phyloP scores from a whole-genome alignment of 2,888 invertebrate genomes.

The Hydriomena furcata region DNA sequence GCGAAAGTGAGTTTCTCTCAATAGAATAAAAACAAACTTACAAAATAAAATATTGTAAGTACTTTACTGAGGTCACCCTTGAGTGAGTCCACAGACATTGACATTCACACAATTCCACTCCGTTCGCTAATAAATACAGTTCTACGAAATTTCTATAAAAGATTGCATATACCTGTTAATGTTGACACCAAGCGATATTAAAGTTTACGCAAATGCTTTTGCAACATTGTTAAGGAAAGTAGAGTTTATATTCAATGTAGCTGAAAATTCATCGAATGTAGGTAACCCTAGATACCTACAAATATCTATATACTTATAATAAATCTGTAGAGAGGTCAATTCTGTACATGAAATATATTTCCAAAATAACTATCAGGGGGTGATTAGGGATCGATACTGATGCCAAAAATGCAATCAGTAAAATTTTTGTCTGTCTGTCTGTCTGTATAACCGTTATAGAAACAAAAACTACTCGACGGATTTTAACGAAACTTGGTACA shows the following conservation, averaged over 20 bases:
- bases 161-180: constrained; percentile 46
- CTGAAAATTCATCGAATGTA: constrained; percentile 1
- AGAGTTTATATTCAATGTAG: constrained; percentile 28
- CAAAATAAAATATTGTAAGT: constrained; percentile 6
- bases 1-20: constrained; percentile 25
- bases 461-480: no score
- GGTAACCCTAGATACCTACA: no score
- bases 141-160: constrained; percentile 53
- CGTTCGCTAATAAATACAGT: constrained; percentile 30
- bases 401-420: no score
- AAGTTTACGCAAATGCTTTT: constrained; percentile 68
- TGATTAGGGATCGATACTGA: no score
- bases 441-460: no score
- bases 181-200: constrained; percentile 60
- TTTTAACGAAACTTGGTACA: no score
- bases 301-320: no score
- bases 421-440: no score
- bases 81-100: constrained; percentile 62
- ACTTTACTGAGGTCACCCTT: constrained; percentile 36
- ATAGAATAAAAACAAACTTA: constrained; percentile 13
- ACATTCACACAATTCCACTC: constrained; percentile 54
- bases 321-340: no score
- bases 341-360: no score
- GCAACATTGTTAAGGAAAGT: constrained; percentile 44
- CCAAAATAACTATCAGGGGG: no score